phyloP scores from a whole-genome alignment of 2,797 vertebrate genomes.

The Lacerta viridis region DNA sequence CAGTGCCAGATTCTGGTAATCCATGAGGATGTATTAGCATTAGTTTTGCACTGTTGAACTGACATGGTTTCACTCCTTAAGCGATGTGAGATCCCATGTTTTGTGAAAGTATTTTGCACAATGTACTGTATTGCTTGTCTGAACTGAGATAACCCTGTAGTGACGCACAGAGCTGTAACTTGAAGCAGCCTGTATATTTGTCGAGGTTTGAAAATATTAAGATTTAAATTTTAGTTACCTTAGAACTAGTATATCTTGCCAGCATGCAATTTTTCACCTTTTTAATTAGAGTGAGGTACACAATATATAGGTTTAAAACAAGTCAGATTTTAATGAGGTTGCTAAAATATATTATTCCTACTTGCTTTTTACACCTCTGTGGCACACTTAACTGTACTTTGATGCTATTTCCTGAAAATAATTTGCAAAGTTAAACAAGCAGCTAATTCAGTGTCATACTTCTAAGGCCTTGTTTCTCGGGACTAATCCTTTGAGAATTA shows the following conservation, averaged over 20 bases:
- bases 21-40: background rate
- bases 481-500: conserved; percentile 3
- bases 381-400: background rate
- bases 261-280: background rate
- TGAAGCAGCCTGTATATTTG: background rate
- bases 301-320: background rate
- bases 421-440: background rate
- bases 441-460: background rate
- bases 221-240: background rate
- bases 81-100: background rate
- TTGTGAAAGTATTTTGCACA: background rate
- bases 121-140: background rate
- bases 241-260: background rate
- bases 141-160: background rate
- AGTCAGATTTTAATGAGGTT: background rate
- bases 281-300: background rate
- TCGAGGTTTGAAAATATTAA: background rate
- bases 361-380: background rate
- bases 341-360: background rate
- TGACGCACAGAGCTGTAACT: background rate
- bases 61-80: background rate
- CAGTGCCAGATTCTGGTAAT: background rate
- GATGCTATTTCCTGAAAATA: background rate
- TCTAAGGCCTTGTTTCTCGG: background rate
- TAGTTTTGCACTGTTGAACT: conserved; percentile 5